Conservation (phyloP, 2,888 invertebrate species). For the Andrena hattorfiana region DNA sequence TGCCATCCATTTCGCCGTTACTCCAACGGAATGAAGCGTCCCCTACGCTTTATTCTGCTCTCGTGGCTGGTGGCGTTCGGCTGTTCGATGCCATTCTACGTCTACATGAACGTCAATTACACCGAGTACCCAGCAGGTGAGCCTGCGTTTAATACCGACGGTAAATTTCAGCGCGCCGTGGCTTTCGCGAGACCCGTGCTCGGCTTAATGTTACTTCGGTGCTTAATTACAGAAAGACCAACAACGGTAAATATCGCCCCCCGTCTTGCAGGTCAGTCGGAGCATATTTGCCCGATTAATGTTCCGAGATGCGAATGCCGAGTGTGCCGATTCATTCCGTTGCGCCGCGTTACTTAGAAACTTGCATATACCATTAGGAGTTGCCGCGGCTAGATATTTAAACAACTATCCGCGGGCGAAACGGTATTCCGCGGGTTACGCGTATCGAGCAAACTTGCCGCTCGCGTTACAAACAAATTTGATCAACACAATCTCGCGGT, state of each 20-base stretch:
- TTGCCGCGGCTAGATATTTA: slow-evolving; percentile 2
- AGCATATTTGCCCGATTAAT: too few relatives aligned
- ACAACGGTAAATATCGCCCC: too few relatives aligned
- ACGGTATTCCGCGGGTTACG: not conserved
- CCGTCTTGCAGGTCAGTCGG: too few relatives aligned
- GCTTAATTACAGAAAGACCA: too few relatives aligned
- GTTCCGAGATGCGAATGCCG: not conserved
- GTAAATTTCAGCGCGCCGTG: not conserved
- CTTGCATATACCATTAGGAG: slow-evolving; percentile 8
- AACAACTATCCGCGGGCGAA: not conserved
- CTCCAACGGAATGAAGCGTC: slow-evolving; percentile 92
- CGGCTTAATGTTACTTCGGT: too few relatives aligned
- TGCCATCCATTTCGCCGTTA: slow-evolving; percentile 94
- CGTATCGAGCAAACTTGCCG: slow-evolving; percentile 19
- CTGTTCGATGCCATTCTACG: slow-evolving; percentile 91
- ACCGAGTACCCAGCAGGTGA: slow-evolving; percentile 89
- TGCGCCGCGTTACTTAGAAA: not conserved
- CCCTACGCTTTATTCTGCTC: slow-evolving; percentile 90
- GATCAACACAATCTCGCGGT: slow-evolving; percentile 3
- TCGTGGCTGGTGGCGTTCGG: slow-evolving; percentile 91
- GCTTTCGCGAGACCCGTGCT: not conserved
- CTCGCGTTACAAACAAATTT: not conserved
- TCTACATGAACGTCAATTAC: slow-evolving; percentile 91
- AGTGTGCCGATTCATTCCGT: not conserved
- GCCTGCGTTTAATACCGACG: slow-evolving; percentile 12